Base-by-base conservation (phyloP, 2,797 vertebrate genomes). In the Semaprochilodus insignis region DNA sequence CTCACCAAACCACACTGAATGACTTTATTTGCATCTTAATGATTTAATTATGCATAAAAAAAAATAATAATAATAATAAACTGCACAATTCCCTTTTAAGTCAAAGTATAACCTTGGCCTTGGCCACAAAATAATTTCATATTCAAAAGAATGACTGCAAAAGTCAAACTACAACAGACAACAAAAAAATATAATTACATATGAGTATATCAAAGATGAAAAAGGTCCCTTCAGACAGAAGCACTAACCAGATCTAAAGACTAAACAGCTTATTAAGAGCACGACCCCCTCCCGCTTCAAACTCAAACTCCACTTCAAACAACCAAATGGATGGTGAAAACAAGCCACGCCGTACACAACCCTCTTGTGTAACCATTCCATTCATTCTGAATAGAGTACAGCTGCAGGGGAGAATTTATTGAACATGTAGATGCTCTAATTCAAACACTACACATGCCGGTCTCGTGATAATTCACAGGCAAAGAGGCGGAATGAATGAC, bases 321-420 rank as follows among this genome's bases (percentile, higher is more conserved):
- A 83, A 19, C 31, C n/a, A 27, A 23, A 75, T 21, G 6, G 23
- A 48, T 48, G 55, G 36, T 27, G 48, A 77, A 79, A 82, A 87
- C 73, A 77, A 76, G 72, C 34, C 40, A 14, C 52, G 51, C 13
- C 19, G 54, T 48, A 81, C 52, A 80, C 70, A 73, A 65, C 66
- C 36, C 74, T 51, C 74, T 75, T 27, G 60, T 48, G 86, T 81
- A 83, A 65, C 59, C 74, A 72, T 36, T 74, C 69, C 8, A 81
- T 78, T 78, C 69, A 77, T 79, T 59, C 23, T 59, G 74, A 74
- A 86, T 77, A 67, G 78, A 76, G 82, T 82, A 87, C 81, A 83
- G 78, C 83, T 81, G 77, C 76, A 71, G 69, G 76, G 31, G 23
- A 40, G 76, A 65, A 51, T 81, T 77, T 80, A 88, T 77, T 84